Evolutionary conservation across 2,113 vertebrate species (phyloP).

Genomic region (Carassius auratus): DNA sequence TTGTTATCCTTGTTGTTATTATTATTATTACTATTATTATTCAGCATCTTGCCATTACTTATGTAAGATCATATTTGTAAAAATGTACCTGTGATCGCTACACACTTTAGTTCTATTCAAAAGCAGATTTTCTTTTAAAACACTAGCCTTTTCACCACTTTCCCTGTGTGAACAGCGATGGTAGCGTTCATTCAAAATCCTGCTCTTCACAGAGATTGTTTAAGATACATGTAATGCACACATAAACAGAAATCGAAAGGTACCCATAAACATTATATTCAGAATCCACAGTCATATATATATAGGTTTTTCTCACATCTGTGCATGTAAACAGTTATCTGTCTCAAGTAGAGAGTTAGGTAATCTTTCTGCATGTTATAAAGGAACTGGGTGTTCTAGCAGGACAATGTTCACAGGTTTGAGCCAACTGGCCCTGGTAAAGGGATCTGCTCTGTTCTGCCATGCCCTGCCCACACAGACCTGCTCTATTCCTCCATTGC

Average conservation of each 20-base stretch:
- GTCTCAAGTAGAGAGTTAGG: neutral
- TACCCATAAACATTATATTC: neutral
- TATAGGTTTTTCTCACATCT: too few relatives aligned
- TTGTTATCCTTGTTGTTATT: too few relatives aligned
- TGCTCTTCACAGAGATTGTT: neutral
- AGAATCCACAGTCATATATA: neutral
- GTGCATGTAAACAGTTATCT: neutral
- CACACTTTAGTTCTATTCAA: neutral
- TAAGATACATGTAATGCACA: neutral
- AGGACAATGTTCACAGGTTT: neutral
- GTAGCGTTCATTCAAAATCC: neutral
- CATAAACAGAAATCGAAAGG: neutral
- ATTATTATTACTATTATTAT: too few relatives aligned
- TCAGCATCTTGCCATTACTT: too few relatives aligned
- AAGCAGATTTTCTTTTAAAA: neutral
- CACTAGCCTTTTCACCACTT: neutral
- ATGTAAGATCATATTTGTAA: too few relatives aligned
- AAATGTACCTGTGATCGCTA: too few relatives aligned
- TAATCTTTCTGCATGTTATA: neutral
- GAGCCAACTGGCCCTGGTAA: constrained; percentile 29
- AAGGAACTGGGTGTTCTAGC: neutral
- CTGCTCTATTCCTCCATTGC: constrained; percentile 15
- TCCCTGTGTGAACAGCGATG: neutral
- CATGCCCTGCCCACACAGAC: neutral
- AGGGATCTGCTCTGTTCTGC: constrained; percentile 28